These are phyloP conservation scores for Sebastes trivittatus DNA, from an alignment of 2,797 vertebrate species.

Conservation along the genomic window DNA sequence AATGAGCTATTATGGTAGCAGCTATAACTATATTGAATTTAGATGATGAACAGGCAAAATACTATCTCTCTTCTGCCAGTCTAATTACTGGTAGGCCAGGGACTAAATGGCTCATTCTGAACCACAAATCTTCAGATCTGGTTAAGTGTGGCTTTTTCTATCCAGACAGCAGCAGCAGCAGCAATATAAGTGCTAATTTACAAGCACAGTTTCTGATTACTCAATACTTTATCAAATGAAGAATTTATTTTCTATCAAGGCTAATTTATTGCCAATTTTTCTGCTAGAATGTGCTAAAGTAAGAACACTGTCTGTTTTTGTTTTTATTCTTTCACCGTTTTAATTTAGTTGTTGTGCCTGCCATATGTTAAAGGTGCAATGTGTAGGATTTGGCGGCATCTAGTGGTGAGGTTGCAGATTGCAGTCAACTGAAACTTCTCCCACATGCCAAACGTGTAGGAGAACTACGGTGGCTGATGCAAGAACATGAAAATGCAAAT, in stretches of 20 bases:
- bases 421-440: too few relatives aligned
- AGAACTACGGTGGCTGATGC: too few relatives aligned
- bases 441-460: too few relatives aligned
- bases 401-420: too few relatives aligned
- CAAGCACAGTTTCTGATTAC: not conserved
- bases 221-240: not conserved
- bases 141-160: not conserved
- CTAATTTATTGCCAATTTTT: not conserved
- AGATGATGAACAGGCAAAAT: not conserved
- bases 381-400: too few relatives aligned
- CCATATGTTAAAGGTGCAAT: not conserved
- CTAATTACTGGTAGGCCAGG: not conserved
- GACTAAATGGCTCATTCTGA: not conserved
- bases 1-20: not conserved
- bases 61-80: not conserved
- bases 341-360: not conserved
- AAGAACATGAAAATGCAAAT: too few relatives aligned
- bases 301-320: not conserved
- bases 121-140: not conserved
- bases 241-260: not conserved
- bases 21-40: not conserved
- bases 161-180: not conserved
- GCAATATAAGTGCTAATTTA: not conserved
- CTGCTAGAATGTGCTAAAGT: not conserved
- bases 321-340: not conserved